Evolutionary conservation across 1,140 invertebrate species (phyloP), one percentile per base, ranked within the genome.

Genomic region (Wiebesia pumilae): DNA sequence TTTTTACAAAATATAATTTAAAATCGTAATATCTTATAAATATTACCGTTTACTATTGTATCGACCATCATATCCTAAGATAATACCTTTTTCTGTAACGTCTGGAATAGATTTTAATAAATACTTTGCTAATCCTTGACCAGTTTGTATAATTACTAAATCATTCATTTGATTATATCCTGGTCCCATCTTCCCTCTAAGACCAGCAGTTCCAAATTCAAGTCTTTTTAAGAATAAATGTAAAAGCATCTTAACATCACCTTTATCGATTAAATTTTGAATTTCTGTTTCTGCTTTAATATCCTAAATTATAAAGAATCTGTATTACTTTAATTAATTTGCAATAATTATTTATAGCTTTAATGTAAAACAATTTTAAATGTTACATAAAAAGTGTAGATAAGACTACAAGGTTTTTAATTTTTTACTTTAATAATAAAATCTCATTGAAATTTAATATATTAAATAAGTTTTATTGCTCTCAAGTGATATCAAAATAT

Each of bases 81-180:
- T 96, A 69, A 99, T 94, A 21, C 98, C 97, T 85, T 95, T 95
- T 7, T 94, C 90, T 83, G 95, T 90, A 43, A 94, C 90, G 77
- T 95, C 91, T 9, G 93, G 91, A 87, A 95, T 93, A 79, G 92
- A 91, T 79, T 95, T 93, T 84, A 96, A 91, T 43, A 99, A 90
- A 93, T 99, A 98, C 82, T 96, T 95, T 58, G 96, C 95, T 75
- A 99, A 93, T 10, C 99, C 99, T 95, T 99, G 98, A 9, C 97
- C 96, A 33, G 99, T 98, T 94, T 99, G 99, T 77, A 99, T 96
- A 47, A 99, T 97, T 0, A 99, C 98, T 43, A 99, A 94, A 94
- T 99, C 98, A 94, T 99, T 99, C 97, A 99, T 98, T 83, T 96
- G 96, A 89, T 95, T 95, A 91, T 97, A 99, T 0, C 99, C 99